Conservation (phyloP, 1,140 invertebrate genomes). For the Drosophila azteca region DNA sequence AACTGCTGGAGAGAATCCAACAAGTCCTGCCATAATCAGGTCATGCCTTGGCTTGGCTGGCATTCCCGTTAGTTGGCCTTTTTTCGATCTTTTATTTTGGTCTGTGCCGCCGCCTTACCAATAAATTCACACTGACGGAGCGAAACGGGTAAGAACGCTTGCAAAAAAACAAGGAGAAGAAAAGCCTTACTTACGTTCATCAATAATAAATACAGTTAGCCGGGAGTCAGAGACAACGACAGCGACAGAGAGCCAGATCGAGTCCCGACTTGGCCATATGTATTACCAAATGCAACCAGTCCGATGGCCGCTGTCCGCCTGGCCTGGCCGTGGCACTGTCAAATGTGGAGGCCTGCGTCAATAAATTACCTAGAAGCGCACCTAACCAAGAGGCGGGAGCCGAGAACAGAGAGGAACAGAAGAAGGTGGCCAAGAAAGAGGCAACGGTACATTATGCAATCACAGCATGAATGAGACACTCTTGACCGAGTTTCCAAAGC, state of each 20-base stretch:
- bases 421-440: constrained; percentile 49
- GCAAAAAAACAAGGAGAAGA: neutral
- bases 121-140: constrained; percentile 75
- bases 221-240: neutral
- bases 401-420: constrained; percentile 36
- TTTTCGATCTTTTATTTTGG: constrained; percentile 7
- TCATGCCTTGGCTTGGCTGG: constrained; percentile 57
- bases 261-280: constrained; percentile 42
- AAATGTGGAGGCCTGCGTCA: constrained; percentile 71
- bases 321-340: constrained; percentile 63
- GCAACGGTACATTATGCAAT: constrained; percentile 83
- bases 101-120: constrained; percentile 48
- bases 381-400: constrained; percentile 46
- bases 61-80: constrained; percentile 36
- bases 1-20: constrained; percentile 25
- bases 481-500: constrained; percentile 83
- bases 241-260: constrained; percentile 17
- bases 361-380: constrained; percentile 76
- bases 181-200: constrained; percentile 64
- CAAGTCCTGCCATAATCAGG: constrained; percentile 80
- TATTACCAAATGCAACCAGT: constrained; percentile 59
- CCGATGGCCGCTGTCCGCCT: constrained; percentile 9
- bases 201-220: constrained; percentile 76
- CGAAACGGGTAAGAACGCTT: constrained; percentile 35
- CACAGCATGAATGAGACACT: constrained; percentile 83